Conservation (phyloP, 2,797 vertebrate species). For the Gymnocypris eckloni region DNA sequence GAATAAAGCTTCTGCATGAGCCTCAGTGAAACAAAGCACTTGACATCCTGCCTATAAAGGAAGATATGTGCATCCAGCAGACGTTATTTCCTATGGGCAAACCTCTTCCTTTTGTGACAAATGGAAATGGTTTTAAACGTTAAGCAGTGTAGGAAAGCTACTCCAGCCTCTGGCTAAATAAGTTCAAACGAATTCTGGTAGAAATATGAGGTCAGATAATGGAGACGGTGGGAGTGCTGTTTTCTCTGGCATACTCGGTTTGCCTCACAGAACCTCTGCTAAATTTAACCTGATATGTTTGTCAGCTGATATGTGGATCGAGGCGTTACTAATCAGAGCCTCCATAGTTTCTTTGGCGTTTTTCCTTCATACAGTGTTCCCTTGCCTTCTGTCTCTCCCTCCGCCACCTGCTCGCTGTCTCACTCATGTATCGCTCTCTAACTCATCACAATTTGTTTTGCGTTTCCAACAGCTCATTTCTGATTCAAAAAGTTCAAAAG, state of each 20-base stretch:
- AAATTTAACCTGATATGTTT: constrained; percentile 63
- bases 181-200: constrained; percentile 34
- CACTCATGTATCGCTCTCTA: background rate
- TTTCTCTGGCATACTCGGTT: constrained; percentile 51
- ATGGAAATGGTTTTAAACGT: constrained; percentile 19
- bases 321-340: constrained; percentile 55
- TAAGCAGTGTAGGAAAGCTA: constrained; percentile 1
- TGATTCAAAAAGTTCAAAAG: background rate
- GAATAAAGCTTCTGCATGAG: background rate
- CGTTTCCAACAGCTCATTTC: constrained; percentile 17
- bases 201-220: constrained; percentile 49
- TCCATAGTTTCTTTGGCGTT: constrained; percentile 48
- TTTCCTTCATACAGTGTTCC: constrained; percentile 21
- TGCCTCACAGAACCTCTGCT: constrained; percentile 55
- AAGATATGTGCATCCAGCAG: background rate
- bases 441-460: constrained; percentile 25
- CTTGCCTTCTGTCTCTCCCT: constrained; percentile 21
- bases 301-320: constrained; percentile 64
- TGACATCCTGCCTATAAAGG: background rate
- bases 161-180: constrained; percentile 11
- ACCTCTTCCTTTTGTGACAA: constrained; percentile 13
- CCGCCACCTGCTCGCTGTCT: constrained; percentile 24
- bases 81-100: background rate
- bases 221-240: constrained; percentile 50
- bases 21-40: constrained; percentile 9